Evolutionary conservation across 1,140 invertebrate genomes (phyloP).

Genomic region (Zaprionus kolodkinae): DNA sequence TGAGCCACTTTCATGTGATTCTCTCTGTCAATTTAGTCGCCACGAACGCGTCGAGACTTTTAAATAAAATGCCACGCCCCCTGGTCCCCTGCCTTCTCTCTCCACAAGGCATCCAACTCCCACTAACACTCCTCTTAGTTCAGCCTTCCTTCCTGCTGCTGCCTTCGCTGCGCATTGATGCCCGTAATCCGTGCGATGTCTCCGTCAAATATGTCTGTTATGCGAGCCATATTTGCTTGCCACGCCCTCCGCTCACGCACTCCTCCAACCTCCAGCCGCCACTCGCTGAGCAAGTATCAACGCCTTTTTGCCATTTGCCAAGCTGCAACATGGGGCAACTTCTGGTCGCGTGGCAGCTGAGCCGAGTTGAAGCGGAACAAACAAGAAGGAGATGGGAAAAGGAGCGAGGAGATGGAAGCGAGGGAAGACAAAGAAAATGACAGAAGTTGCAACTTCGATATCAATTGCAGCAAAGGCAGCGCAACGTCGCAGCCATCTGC

Average conservation of each 20-base stretch:
- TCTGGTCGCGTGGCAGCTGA: not conserved
- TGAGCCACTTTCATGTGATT: conserved; percentile 69
- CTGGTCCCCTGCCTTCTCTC: not conserved
- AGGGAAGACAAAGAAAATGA: conserved; percentile 27
- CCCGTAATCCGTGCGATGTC: conserved; percentile 68
- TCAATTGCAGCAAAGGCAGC: conserved; percentile 76
- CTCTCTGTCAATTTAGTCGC: conserved; percentile 64
- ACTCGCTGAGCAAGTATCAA: conserved; percentile 16
- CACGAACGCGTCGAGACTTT: conserved; percentile 65
- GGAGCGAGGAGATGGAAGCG: not conserved
- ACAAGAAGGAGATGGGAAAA: conserved; percentile 8
- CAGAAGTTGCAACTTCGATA: conserved; percentile 71
- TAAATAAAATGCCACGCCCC: conserved; percentile 53
- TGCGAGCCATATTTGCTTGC: conserved; percentile 56
- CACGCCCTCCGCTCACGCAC: conserved; percentile 26
- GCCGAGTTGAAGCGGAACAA: not conserved
- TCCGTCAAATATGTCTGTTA: conserved; percentile 52
- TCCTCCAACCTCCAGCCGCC: not conserved
- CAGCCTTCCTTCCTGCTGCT: not conserved
- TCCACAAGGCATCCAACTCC: too few species aligned
- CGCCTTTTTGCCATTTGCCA: conserved; percentile 38
- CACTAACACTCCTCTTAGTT: not conserved
- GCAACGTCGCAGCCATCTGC: conserved; percentile 48
- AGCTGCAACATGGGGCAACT: conserved; percentile 22
- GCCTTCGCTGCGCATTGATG: conserved; percentile 64